A percentile compares a stretch with the other conserved stretches of the same genome.
Conservation (phyloP, 1,140 invertebrate genomes). For the Hestina assimilis region DNA sequence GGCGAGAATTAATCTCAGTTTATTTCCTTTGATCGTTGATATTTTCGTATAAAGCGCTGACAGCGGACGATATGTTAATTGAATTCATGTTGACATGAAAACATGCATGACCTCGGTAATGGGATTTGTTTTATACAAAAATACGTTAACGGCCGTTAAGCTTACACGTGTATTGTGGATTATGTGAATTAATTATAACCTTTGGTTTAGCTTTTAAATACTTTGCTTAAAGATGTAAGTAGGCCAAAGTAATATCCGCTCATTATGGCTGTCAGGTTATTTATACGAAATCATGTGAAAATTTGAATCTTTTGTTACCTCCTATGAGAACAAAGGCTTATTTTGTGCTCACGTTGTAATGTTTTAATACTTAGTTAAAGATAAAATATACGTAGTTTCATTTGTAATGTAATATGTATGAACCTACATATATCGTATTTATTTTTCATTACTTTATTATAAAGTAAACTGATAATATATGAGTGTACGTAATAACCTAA, state of each 20-base stretch:
- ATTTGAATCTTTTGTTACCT: slow-evolving; percentile 20
- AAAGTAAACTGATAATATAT: too few species aligned
- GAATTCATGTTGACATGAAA: slow-evolving; percentile 30
- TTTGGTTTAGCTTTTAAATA: not conserved
- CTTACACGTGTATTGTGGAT: not conserved
- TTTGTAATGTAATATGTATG: too few species aligned
- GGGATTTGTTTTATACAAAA: not conserved
- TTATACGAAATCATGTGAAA: slow-evolving; percentile 37
- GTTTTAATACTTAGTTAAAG: too few species aligned
- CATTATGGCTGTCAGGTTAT: slow-evolving; percentile 37
- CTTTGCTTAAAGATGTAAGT: slow-evolving; percentile 13
- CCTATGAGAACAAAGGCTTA: slow-evolving; percentile 8
- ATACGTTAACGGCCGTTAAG: not conserved
- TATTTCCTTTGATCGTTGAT: slow-evolving; percentile 70
- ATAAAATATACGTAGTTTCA: too few species aligned
- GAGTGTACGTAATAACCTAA: too few species aligned
- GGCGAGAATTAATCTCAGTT: slow-evolving; percentile 72
- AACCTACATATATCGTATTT: too few species aligned
- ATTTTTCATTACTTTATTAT: too few species aligned
- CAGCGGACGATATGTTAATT: slow-evolving; percentile 69
- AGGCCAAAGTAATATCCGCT: slow-evolving; percentile 45
- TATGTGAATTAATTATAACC: not conserved
- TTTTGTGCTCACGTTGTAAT: too few species aligned
- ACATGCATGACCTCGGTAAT: slow-evolving; percentile 1
- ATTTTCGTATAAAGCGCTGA: slow-evolving; percentile 58